A percentile compares a stretch with the other conserved stretches of the same genome.
phyloP scores from a whole-genome alignment of 2,888 invertebrate species.

The Ormyrus labotus region DNA sequence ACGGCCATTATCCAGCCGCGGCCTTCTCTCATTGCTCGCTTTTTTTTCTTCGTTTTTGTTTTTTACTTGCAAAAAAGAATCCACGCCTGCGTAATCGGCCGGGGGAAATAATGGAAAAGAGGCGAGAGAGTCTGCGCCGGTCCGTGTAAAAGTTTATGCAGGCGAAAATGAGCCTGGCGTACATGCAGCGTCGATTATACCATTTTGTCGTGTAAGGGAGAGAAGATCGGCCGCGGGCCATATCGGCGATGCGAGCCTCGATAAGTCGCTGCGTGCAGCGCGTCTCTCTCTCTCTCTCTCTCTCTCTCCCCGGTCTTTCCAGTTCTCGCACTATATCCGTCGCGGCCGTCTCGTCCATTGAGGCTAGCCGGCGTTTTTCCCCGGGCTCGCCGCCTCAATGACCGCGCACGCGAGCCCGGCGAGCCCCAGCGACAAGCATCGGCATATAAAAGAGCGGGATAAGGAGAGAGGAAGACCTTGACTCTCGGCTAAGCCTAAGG shows the following conservation, averaged over 20 bases:
- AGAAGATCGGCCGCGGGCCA: neutral
- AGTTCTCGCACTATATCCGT: conserved; percentile 23
- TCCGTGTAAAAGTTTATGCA: conserved; percentile 17
- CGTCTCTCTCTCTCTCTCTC: neutral
- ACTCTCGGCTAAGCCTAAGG: neutral
- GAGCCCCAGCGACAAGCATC: conserved; percentile 23
- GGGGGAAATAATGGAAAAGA: neutral
- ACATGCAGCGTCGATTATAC: conserved; percentile 32
- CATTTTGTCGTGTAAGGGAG: conserved; percentile 17
- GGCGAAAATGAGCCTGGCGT: conserved; percentile 20
- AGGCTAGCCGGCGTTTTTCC: conserved; percentile 33
- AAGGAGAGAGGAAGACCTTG: neutral
- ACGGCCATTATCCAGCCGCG: no score
- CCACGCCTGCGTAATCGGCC: neutral
- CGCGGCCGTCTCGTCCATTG: conserved; percentile 20
- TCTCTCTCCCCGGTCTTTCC: conserved; percentile 13
- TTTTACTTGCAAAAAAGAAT: neutral
- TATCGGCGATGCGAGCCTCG: conserved; percentile 9
- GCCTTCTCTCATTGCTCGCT: no score
- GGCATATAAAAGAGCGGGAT: conserved; percentile 12
- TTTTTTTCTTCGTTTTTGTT: no score
- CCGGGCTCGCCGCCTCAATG: conserved; percentile 25
- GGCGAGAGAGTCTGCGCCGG: neutral
- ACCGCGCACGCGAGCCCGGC: conserved; percentile 16
- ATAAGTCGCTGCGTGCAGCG: conserved; percentile 6